phyloP scores from a whole-genome alignment of 2,888 invertebrate species.

The Erebia epiphron region DNA sequence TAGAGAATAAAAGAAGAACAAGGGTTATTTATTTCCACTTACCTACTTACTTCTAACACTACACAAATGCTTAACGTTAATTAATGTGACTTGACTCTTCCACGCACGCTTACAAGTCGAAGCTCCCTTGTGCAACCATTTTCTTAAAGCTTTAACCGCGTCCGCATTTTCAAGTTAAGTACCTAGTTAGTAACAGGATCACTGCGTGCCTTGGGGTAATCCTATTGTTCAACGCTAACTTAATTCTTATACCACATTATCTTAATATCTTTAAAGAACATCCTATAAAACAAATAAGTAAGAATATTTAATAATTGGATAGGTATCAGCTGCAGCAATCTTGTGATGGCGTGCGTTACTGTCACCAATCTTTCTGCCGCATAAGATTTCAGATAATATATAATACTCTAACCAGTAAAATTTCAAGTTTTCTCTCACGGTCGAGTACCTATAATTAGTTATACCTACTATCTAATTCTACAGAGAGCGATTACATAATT shows the following conservation, averaged over 20 bases:
- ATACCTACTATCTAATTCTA: no score
- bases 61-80: no score
- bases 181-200: conserved; percentile 4
- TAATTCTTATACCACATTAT: not conserved
- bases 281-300: not conserved
- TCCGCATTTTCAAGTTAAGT: conserved; percentile 2
- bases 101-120: not conserved
- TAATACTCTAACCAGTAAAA: not conserved
- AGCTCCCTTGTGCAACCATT: not conserved
- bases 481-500: no score
- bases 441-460: not conserved
- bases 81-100: no score
- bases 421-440: not conserved
- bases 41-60: no score
- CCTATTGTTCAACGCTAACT: not conserved
- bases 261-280: not conserved
- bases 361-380: not conserved
- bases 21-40: no score
- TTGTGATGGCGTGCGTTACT: not conserved
- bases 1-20: no score
- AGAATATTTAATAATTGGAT: not conserved
- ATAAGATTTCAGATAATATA: not conserved
- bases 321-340: not conserved
- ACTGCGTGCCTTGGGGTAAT: conserved; percentile 1
- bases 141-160: not conserved